Percentiles rank a stretch among this genome's conserved stretches.
phyloP scores from a whole-genome alignment of 1,140 invertebrate species.

The Brachionus paranguensis region DNA sequence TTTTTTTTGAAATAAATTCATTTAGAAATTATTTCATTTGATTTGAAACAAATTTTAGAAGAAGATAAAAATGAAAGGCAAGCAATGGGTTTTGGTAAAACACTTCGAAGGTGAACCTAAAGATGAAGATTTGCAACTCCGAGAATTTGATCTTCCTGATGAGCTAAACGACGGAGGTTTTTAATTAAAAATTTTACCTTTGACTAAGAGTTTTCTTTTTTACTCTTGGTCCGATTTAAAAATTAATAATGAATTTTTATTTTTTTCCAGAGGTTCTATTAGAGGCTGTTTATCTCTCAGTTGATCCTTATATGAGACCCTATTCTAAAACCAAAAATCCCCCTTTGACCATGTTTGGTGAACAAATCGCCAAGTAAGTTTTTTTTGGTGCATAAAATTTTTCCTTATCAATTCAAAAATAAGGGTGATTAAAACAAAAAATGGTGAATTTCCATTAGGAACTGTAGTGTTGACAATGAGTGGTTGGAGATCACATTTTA shows the following conservation, averaged over 20 bases:
- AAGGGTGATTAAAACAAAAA: constrained; percentile 60
- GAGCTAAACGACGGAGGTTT: constrained; percentile 14
- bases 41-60: not conserved
- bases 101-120: constrained; percentile 64
- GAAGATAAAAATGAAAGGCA: constrained; percentile 54
- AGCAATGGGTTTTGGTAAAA: constrained; percentile 61
- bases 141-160: constrained; percentile 61
- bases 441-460: constrained; percentile 61
- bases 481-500: constrained; percentile 62
- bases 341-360: constrained; percentile 41
- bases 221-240: too few species aligned
- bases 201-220: not conserved
- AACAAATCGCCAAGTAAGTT: constrained; percentile 28
- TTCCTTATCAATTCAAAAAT: not conserved
- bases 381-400: not conserved
- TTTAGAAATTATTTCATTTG: not conserved
- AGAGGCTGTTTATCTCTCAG: constrained; percentile 65
- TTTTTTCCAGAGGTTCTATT: constrained; percentile 60
- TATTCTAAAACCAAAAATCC: constrained; percentile 2
- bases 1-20: not conserved
- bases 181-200: not conserved
- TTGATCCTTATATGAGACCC: constrained; percentile 67
- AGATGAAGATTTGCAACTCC: constrained; percentile 61
- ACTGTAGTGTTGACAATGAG: constrained; percentile 59
- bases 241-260: not conserved